Conservation (phyloP, 1,140 invertebrate species). For the Apis cerana region DNA sequence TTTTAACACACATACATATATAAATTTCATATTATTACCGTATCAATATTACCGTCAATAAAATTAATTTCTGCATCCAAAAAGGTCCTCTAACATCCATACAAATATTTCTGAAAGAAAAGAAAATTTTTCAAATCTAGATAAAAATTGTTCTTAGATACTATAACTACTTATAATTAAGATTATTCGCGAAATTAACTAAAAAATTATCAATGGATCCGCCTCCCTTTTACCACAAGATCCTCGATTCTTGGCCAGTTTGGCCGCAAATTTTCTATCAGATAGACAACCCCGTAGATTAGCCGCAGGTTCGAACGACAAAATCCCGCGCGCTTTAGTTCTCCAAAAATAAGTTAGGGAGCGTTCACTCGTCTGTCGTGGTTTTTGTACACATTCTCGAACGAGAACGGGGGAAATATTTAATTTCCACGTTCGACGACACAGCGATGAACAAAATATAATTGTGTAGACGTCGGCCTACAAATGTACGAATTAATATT, state of each 20-base stretch:
- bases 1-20: no score
- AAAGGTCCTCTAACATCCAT: no score
- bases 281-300: conserved; percentile 14
- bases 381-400: conserved; percentile 16
- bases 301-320: neutral
- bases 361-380: neutral
- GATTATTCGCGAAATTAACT: no score
- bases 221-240: no score
- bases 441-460: conserved; percentile 22
- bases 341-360: neutral
- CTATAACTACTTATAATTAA: no score
- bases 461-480: conserved; percentile 60
- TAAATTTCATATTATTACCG: no score
- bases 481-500: conserved; percentile 49
- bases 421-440: neutral
- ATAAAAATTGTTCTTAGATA: no score
- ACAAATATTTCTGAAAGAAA: no score
- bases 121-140: no score
- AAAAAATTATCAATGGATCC: no score
- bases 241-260: conserved; percentile 10
- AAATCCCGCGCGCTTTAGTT: neutral
- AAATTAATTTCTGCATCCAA: no score
- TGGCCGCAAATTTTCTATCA: conserved; percentile 41
- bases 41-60: no score
- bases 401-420: neutral